Conservation (phyloP, 2,797 vertebrate species). For the Danio tinwini region DNA sequence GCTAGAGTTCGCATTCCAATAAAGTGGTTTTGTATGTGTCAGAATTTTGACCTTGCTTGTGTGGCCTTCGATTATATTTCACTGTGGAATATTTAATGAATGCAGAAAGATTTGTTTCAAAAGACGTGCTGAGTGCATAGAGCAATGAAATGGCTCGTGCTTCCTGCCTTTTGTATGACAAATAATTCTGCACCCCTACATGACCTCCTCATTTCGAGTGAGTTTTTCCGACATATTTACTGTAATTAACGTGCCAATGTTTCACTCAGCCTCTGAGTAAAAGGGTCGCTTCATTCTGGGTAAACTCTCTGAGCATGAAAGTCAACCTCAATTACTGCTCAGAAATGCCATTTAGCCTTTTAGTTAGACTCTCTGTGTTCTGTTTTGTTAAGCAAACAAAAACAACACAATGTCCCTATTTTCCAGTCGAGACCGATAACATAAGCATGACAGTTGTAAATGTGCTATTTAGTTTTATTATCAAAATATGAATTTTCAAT, state of each 20-base stretch:
- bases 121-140: conserved; percentile 40
- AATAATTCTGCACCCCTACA: conserved; percentile 50
- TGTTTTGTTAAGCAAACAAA: conserved; percentile 51
- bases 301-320: conserved; percentile 39
- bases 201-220: conserved; percentile 49
- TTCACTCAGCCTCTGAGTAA: conserved; percentile 48
- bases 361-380: conserved; percentile 46
- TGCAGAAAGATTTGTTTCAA: conserved; percentile 41
- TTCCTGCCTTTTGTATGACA: conserved; percentile 52
- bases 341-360: conserved; percentile 57
- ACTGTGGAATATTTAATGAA: conserved; percentile 35
- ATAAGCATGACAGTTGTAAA: conserved; percentile 32
- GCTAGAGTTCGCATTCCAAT: neutral
- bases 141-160: conserved; percentile 35
- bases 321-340: conserved; percentile 59
- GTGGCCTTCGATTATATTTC: conserved; percentile 36
- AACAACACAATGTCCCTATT: conserved; percentile 39
- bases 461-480: conserved; percentile 45
- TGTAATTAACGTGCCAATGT: conserved; percentile 58
- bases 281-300: conserved; percentile 39
- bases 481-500: conserved; percentile 51
- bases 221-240: conserved; percentile 50
- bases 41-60: conserved; percentile 44
- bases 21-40: conserved; percentile 7
- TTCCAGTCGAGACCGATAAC: conserved; percentile 22